phyloP scores from a whole-genome alignment of 2,113 vertebrate species.

The Pterocles burchelli region DNA sequence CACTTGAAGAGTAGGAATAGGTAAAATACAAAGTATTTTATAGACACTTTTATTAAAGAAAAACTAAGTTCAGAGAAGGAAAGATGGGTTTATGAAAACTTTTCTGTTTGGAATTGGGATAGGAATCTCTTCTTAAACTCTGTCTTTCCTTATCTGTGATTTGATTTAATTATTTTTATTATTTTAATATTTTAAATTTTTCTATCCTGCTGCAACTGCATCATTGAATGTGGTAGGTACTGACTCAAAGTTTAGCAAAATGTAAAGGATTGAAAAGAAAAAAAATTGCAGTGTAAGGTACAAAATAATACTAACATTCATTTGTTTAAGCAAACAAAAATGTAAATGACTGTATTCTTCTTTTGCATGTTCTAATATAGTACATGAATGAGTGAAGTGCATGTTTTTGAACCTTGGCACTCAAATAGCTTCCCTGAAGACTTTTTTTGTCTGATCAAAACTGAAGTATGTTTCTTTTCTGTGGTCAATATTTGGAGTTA shows the following conservation, averaged over 20 bases:
- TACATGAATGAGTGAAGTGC: not conserved
- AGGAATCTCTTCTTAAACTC: not conserved
- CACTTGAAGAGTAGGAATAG: not conserved
- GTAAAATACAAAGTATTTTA: not conserved
- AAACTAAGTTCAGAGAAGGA: not conserved
- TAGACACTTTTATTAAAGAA: not conserved
- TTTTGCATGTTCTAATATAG: not conserved
- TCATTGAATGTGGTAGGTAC: not conserved
- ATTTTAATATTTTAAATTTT: fast-evolving
- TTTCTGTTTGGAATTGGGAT: not conserved
- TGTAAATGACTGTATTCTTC: not conserved
- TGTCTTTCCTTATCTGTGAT: not conserved
- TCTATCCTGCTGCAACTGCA: not conserved
- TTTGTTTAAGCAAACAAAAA: not conserved
- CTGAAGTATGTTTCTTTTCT: not conserved
- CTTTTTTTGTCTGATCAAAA: not conserved
- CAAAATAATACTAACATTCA: not conserved
- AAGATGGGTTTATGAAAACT: not conserved
- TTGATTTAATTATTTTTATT: not conserved
- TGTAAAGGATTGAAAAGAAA: not conserved
- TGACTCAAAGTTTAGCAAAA: not conserved
- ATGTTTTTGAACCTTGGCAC: not conserved
- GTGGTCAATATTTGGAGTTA: constrained; percentile 9
- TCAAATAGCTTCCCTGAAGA: not conserved
- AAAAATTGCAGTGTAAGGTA: not conserved